These are phyloP conservation scores for Fringilla coelebs DNA, from an alignment of 2,797 vertebrate species.

Conservation along the genomic window DNA sequence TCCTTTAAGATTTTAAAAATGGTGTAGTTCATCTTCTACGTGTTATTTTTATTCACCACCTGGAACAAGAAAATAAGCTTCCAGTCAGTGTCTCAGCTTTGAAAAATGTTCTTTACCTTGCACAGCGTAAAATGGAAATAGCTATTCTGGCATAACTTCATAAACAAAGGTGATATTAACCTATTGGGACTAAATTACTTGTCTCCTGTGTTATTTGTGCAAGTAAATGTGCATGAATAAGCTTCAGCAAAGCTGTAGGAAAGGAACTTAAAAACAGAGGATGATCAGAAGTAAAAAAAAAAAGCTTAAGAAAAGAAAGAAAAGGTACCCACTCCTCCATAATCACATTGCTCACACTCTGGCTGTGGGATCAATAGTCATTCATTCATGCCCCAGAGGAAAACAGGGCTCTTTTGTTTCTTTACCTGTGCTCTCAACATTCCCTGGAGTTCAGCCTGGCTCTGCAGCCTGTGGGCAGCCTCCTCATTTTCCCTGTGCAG, in stretches of 20 bases:
- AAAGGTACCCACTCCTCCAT: background rate
- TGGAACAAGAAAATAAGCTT: slow-evolving; percentile 57
- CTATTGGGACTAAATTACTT: slow-evolving; percentile 23
- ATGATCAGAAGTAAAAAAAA: background rate
- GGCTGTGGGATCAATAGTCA: background rate
- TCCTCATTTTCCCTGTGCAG: background rate
- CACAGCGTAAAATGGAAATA: slow-evolving; percentile 23
- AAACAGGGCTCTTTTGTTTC: background rate
- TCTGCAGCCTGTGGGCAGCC: background rate
- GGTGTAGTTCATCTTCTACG: background rate
- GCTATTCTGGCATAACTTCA: slow-evolving; percentile 32
- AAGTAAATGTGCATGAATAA: background rate
- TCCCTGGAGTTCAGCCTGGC: background rate
- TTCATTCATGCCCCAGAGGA: background rate
- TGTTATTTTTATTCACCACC: slow-evolving; percentile 55
- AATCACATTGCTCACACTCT: background rate
- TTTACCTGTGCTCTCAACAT: background rate
- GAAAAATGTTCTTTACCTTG: slow-evolving; percentile 50
- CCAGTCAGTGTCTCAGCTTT: slow-evolving; percentile 1
- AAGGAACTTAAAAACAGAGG: background rate
- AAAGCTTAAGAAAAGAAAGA: background rate
- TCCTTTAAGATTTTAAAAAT: slow-evolving; percentile 50
- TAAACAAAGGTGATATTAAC: slow-evolving; percentile 15
- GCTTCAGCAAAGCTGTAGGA: background rate
- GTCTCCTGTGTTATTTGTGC: background rate